phyloP scores from a whole-genome alignment of 2,888 invertebrate species.

The Tethea ocularis region DNA sequence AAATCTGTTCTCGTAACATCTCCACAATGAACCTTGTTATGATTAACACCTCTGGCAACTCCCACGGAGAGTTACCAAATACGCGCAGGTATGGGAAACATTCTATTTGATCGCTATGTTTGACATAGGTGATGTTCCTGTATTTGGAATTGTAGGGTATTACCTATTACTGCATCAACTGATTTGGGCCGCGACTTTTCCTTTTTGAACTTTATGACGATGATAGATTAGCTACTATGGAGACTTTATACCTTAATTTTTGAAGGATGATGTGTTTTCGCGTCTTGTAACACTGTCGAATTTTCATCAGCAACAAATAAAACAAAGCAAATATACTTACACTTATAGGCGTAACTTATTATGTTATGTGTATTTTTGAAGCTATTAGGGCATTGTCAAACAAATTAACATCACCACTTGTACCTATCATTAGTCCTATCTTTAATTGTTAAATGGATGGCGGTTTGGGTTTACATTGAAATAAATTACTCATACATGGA shows the following conservation, averaged over 20 bases:
- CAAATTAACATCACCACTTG: neutral
- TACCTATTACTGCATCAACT: constrained; percentile 17
- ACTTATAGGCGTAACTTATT: too few species aligned
- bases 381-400: neutral
- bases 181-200: neutral
- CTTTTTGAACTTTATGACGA: neutral
- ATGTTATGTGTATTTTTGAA: neutral
- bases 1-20: constrained; percentile 26
- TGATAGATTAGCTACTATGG: neutral
- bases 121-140: constrained; percentile 24
- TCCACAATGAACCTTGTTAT: constrained; percentile 57
- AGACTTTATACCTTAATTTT: too few species aligned
- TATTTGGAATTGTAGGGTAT: constrained; percentile 10
- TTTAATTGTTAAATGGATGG: neutral
- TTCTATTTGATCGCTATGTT: constrained; percentile 53
- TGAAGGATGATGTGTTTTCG: too few species aligned
- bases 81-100: constrained; percentile 63
- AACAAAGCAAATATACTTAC: too few species aligned
- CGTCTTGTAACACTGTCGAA: too few species aligned
- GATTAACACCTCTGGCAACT: constrained; percentile 73
- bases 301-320: neutral
- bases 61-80: constrained; percentile 70
- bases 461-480: neutral
- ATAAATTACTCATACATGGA: neutral
- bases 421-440: neutral